Percentiles rank a stretch among this genome's conserved stretches.
phyloP scores from a whole-genome alignment of 2,888 invertebrate species.

The Harmothoe impar region DNA sequence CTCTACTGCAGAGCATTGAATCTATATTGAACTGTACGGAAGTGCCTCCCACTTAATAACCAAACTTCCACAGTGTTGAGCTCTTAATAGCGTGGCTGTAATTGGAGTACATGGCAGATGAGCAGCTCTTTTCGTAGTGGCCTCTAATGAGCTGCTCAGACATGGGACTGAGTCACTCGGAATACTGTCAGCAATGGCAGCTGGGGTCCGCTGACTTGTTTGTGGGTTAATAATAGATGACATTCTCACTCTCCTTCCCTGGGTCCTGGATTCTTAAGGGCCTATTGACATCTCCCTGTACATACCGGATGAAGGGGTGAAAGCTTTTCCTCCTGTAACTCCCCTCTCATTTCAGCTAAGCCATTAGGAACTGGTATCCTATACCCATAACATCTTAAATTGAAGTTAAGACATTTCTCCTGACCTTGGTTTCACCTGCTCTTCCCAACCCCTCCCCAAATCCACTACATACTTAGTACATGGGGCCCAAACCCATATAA shows the following conservation, averaged over 20 bases:
- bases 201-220: background rate
- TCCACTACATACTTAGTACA: too few relatives aligned
- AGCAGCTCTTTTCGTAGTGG: background rate
- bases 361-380: too few relatives aligned
- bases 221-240: slow-evolving; percentile 35
- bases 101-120: background rate
- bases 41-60: too few relatives aligned
- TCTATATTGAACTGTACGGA: too few relatives aligned
- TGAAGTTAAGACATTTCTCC: too few relatives aligned
- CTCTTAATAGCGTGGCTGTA: background rate
- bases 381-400: too few relatives aligned
- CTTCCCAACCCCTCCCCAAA: too few relatives aligned
- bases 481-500: too few relatives aligned
- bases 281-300: background rate
- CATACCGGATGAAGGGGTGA: background rate
- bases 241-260: background rate
- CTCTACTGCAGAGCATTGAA: too few relatives aligned
- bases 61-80: background rate
- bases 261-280: background rate
- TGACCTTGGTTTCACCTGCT: too few relatives aligned
- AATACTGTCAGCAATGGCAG: background rate
- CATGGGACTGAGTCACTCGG: slow-evolving; percentile 33
- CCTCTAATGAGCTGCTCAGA: background rate
- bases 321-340: background rate
- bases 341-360: background rate